Percentiles rank a stretch among this genome's conserved stretches.
These are phyloP conservation scores for Ctena decussata DNA, from an alignment of 2,888 invertebrate species.

Conservation along the genomic window DNA sequence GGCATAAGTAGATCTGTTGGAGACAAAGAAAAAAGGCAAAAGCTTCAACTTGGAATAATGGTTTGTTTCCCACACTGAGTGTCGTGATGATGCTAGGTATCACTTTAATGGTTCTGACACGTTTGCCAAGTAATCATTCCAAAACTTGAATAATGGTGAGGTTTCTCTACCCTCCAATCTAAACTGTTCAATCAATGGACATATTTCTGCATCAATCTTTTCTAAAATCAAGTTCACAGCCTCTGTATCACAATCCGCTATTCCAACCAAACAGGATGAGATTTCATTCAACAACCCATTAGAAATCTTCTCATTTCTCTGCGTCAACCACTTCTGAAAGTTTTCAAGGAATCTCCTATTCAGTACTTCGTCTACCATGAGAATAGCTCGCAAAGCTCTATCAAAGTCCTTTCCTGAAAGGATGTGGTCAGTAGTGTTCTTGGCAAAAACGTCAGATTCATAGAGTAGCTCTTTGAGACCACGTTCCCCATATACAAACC, in stretches of 20 bases:
- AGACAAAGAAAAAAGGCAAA: constrained; percentile 25
- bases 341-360: background rate
- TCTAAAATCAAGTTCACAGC: background rate
- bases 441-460: constrained; percentile 31
- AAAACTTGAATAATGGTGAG: constrained; percentile 34
- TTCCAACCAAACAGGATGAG: background rate
- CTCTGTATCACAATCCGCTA: background rate
- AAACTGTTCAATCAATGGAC: background rate
- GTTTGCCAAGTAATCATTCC: constrained; percentile 32
- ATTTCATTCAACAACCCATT: background rate
- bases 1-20: constrained; percentile 16
- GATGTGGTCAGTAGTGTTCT: constrained; percentile 24
- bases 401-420: constrained; percentile 39
- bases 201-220: background rate
- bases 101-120: constrained; percentile 21
- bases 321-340: background rate
- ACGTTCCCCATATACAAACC: constrained; percentile 26
- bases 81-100: constrained; percentile 12
- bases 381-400: constrained; percentile 18
- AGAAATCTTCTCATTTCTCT: background rate
- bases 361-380: constrained; percentile 32
- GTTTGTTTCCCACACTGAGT: background rate
- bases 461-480: constrained; percentile 19
- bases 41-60: constrained; percentile 8
- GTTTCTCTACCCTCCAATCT: constrained; percentile 8